Evolutionary conservation across 2,113 vertebrate genomes (phyloP).

Genomic region (Oncorhynchus clarkii): DNA sequence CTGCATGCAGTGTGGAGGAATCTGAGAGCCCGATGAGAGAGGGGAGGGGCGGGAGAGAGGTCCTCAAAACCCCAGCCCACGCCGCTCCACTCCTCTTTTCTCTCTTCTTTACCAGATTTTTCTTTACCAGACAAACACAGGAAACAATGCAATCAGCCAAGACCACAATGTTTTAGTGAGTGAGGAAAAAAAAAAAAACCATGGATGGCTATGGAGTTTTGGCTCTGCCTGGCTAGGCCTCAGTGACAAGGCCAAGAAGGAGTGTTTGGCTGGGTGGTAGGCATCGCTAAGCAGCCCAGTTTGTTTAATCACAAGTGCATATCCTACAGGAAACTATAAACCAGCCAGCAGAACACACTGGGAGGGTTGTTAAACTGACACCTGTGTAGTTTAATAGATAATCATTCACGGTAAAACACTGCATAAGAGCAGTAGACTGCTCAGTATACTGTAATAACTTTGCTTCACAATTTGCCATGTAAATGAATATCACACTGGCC

Average conservation of each 20-base stretch:
- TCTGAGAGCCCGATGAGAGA: slow-evolving; percentile 48
- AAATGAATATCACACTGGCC: slow-evolving; percentile 83
- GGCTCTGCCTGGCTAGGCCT: background rate
- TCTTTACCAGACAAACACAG: slow-evolving; percentile 68
- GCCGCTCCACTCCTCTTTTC: slow-evolving; percentile 21
- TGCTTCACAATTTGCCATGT: slow-evolving; percentile 82
- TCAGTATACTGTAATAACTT: slow-evolving; percentile 47
- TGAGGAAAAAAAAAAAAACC: background rate
- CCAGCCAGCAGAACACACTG: slow-evolving; percentile 22
- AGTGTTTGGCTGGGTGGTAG: slow-evolving; percentile 30
- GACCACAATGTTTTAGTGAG: slow-evolving; percentile 46
- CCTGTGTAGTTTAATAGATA: slow-evolving; percentile 67
- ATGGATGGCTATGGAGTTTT: background rate
- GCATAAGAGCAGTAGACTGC: background rate
- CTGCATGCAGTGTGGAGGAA: slow-evolving; percentile 69
- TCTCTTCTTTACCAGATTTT: slow-evolving; percentile 42
- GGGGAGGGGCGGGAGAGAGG: background rate
- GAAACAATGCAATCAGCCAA: slow-evolving; percentile 64
- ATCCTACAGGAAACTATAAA: slow-evolving; percentile 10
- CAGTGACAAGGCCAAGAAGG: slow-evolving; percentile 22
- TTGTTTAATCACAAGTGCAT: slow-evolving; percentile 18
- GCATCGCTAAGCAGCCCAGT: slow-evolving; percentile 16
- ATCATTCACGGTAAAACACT: slow-evolving; percentile 73
- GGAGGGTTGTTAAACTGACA: slow-evolving; percentile 24
- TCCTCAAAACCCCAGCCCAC: background rate